Percentiles rank a stretch among this genome's conserved stretches.
Evolutionary conservation across 2,888 invertebrate genomes (phyloP).

Genomic region (Theretra japonica): DNA sequence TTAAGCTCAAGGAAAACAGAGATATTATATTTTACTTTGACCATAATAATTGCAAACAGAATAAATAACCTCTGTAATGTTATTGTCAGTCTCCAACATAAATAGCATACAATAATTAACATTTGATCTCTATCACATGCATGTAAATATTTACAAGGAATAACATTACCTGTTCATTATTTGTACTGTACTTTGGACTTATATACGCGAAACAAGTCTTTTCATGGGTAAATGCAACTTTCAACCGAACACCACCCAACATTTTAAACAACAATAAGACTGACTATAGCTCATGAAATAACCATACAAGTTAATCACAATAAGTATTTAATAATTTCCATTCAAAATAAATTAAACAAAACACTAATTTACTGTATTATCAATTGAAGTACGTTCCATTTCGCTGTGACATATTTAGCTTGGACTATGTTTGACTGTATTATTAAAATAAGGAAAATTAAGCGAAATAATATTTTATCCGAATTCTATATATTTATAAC

Average conservation of each 20-base stretch:
- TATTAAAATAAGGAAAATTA: not conserved
- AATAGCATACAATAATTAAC: too few species aligned
- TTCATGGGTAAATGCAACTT: slow-evolving; percentile 69
- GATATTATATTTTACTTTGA: too few species aligned
- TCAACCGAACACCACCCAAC: slow-evolving; percentile 74
- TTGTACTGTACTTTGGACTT: slow-evolving; percentile 75
- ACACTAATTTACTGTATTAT: not conserved
- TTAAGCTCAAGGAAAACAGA: too few species aligned
- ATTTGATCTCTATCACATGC: not conserved
- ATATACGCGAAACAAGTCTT: slow-evolving; percentile 78
- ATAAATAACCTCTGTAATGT: too few species aligned
- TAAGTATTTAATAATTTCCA: not conserved
- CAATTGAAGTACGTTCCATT: not conserved
- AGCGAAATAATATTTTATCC: not conserved
- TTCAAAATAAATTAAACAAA: slow-evolving; percentile 14
- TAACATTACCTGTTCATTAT: slow-evolving; percentile 70
- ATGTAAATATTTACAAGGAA: not conserved
- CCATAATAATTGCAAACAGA: too few species aligned
- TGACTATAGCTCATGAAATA: not conserved
- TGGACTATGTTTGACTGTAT: not conserved
- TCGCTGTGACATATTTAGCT: not conserved
- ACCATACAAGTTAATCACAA: not conserved
- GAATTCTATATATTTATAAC: too few species aligned
- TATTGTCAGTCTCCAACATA: too few species aligned
- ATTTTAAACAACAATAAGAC: slow-evolving; percentile 46